phyloP scores from a whole-genome alignment of 2,797 vertebrate genomes.

The Champsocephalus esox region DNA sequence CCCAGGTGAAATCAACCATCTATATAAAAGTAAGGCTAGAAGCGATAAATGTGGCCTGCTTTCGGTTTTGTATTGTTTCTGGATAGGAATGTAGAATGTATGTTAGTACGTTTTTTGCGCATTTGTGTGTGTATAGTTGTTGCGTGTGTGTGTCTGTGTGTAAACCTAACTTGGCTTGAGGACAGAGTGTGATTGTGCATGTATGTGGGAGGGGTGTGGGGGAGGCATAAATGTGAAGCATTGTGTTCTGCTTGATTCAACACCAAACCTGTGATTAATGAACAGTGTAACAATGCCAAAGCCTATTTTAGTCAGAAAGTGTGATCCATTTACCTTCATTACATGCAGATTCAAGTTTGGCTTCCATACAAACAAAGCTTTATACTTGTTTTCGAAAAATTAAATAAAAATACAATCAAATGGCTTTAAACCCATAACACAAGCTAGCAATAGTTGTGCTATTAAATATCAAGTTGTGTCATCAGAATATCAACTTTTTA shows the following conservation, averaged over 20 bases:
- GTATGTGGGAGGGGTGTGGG: conserved; percentile 67
- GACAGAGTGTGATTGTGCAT: conserved; percentile 68
- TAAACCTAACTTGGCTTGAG: conserved; percentile 63
- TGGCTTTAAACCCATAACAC: conserved; percentile 18
- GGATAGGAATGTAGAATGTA: conserved; percentile 36
- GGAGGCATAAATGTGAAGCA: conserved; percentile 71
- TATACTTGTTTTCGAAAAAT: conserved; percentile 5
- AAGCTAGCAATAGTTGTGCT: background rate
- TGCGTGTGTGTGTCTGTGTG: conserved; percentile 13
- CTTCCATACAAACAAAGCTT: conserved; percentile 24
- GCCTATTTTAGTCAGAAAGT: conserved; percentile 67
- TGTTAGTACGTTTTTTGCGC: conserved; percentile 45
- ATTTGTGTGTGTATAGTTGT: conserved; percentile 23
- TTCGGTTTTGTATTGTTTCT: conserved; percentile 7
- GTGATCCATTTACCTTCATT: conserved; percentile 66
- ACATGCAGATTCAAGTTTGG: conserved; percentile 44
- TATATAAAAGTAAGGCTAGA: background rate
- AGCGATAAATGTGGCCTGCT: conserved; percentile 13
- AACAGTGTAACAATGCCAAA: conserved; percentile 67
- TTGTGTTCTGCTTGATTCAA: conserved; percentile 72
- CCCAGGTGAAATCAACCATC: conserved; percentile 11
- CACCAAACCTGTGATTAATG: conserved; percentile 76
- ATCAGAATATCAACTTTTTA: too few relatives aligned
- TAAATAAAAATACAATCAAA: conserved; percentile 14
- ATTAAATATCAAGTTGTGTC: background rate